phyloP scores from a whole-genome alignment of 2,797 vertebrate genomes.

The Phalloptychus januarius region DNA sequence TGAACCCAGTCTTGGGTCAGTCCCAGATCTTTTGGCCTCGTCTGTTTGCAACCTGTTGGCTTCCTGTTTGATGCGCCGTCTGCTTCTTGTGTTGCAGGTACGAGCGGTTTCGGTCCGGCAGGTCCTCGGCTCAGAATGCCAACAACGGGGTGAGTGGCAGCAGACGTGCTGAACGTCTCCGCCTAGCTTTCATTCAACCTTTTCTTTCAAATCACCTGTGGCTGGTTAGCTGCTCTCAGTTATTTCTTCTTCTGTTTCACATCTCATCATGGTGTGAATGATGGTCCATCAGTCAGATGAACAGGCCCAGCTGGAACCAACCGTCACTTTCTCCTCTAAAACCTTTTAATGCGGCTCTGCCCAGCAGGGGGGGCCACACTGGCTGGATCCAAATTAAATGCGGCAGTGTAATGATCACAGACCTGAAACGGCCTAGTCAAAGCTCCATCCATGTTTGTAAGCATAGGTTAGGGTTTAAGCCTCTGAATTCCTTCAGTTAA shows the following conservation, averaged over 20 bases:
- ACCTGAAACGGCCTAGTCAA: background rate
- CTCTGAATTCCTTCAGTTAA: background rate
- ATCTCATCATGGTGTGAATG: background rate
- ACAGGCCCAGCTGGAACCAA: background rate
- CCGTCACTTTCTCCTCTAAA: background rate
- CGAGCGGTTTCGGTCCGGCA: constrained; percentile 90
- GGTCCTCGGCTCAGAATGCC: constrained; percentile 85
- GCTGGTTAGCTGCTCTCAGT: background rate
- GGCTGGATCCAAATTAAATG: background rate
- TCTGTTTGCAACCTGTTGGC: background rate
- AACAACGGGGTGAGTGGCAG: constrained; percentile 93
- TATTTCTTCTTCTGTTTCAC: background rate
- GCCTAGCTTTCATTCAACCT: too few relatives aligned
- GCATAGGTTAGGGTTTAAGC: too few relatives aligned
- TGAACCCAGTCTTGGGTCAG: background rate
- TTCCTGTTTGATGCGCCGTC: background rate
- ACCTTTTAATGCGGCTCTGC: background rate
- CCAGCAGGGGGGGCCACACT: background rate
- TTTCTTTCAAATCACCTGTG: background rate
- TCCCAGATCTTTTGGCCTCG: background rate
- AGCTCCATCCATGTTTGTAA: background rate
- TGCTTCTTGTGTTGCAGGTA: constrained; percentile 80
- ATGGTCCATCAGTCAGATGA: background rate
- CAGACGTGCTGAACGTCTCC: background rate
- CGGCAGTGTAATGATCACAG: background rate